A percentile compares a stretch with the other conserved stretches of the same genome.
These are phyloP conservation scores for Scaptomyza tumidula DNA, from an alignment of 2,888 invertebrate genomes.

Conservation along the genomic window DNA sequence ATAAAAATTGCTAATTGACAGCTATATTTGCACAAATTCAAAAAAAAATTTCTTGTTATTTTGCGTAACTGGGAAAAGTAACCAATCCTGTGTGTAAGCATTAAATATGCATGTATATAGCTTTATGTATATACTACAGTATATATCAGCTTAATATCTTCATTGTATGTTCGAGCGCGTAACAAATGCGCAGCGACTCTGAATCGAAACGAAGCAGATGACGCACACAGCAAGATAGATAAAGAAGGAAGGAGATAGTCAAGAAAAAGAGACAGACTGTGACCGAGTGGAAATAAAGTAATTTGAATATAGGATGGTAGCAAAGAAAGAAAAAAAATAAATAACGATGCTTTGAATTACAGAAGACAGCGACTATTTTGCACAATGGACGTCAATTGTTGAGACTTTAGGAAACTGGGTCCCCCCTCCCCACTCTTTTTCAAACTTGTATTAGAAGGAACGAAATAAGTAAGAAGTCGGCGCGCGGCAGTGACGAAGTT, in stretches of 20 bases:
- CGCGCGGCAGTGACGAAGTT: constrained; percentile 36
- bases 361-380: constrained; percentile 36
- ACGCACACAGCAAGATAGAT: constrained; percentile 37
- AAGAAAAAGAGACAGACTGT: constrained; percentile 4
- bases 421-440: not conserved
- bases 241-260: not conserved
- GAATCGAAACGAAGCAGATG: constrained; percentile 42
- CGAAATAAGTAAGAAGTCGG: constrained; percentile 23
- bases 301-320: constrained; percentile 72
- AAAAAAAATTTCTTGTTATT: not conserved
- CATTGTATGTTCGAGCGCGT: constrained; percentile 57
- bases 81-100: not conserved
- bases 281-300: constrained; percentile 72
- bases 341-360: constrained; percentile 62
- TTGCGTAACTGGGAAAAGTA: not conserved
- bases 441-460: constrained; percentile 14
- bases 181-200: constrained; percentile 53
- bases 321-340: constrained; percentile 5
- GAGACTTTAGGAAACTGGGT: constrained; percentile 34
- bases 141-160: constrained; percentile 62
- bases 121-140: constrained; percentile 8
- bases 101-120: not conserved
- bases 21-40: too few relatives aligned
- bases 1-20: too few relatives aligned
- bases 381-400: constrained; percentile 70